These are phyloP conservation scores for Rhinichthys osculus DNA, from an alignment of 2,797 vertebrate species.

Conservation along the genomic window DNA sequence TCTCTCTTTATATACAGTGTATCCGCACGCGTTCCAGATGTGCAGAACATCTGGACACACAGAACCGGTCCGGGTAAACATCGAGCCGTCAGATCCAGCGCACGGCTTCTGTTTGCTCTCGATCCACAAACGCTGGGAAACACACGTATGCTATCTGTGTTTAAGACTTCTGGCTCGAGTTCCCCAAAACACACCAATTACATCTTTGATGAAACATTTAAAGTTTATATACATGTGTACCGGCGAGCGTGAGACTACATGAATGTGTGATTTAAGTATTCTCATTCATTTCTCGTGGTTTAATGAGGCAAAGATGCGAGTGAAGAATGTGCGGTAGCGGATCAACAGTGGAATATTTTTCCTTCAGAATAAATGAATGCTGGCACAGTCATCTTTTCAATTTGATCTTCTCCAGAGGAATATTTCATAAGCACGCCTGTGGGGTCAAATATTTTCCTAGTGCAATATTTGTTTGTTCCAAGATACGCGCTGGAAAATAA, in stretches of 20 bases:
- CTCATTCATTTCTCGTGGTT: constrained; percentile 9
- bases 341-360: constrained; percentile 41
- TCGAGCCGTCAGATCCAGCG: constrained; percentile 17
- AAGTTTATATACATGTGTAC: constrained; percentile 26
- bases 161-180: neutral
- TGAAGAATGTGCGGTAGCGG: neutral
- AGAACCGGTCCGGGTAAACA: constrained; percentile 45
- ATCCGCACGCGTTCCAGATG: constrained; percentile 43
- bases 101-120: constrained; percentile 5
- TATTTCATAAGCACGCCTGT: constrained; percentile 9
- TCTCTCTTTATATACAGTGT: neutral
- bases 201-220: constrained; percentile 1
- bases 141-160: constrained; percentile 9
- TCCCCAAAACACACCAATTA: neutral
- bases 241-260: constrained; percentile 7
- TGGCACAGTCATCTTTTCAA: neutral
- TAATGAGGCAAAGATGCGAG: constrained; percentile 26
- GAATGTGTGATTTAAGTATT: constrained; percentile 5
- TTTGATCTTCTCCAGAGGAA: constrained; percentile 19
- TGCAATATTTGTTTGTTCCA: constrained; percentile 17
- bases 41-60: constrained; percentile 33
- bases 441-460: constrained; percentile 27
- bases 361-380: neutral
- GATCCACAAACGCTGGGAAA: constrained; percentile 6
- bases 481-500: constrained; percentile 12